Base-by-base conservation (phyloP, 2,888 invertebrate species). In the Lepetodrilus schrolli region DNA sequence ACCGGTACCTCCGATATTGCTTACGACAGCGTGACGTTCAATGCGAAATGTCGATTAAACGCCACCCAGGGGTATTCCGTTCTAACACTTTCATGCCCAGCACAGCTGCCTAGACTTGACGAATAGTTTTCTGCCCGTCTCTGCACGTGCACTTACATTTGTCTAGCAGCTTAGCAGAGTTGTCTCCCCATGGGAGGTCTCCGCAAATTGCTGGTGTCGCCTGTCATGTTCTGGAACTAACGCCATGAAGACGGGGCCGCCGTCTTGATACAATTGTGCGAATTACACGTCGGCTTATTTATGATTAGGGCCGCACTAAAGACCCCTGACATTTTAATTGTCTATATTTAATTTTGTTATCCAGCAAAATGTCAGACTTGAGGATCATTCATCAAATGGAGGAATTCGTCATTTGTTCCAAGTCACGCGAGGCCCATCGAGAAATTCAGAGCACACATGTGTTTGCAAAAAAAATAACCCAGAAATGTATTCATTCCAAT, bases 91-190 rank as follows among this genome's bases (percentile, higher is more conserved):
- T 21, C 58, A 26, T 30, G 34, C 34, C 58, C 26, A 30, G 34
- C 30, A 58, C 58, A 58, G 23, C 58, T 58, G 58, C 30, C 34
- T 4, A 13, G 34, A 30, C 30, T 30, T 58, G 58, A 58, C 58
- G 34, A 58, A 58, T 58, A 58, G 58, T 30, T 30, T 58, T n/a
- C 34, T 58, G 30, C 58, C 17, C 58, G 58, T 58, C 30, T 43
- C 58, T 17, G 58, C 58, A 58, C 58, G 58, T 58, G 58, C 58
- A 58, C 58, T 58, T 58, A 58, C 58, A 58, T 30, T 58, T 30
- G 58, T 58, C 58, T 26, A 58, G 58, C 58, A 30, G 58, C 58
- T 58, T 58, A 58, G 58, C 26, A 17, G 58, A 58, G 58, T 58
- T 58, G 30, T 30, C 58, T 30, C 58, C 58, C 34, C 30, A 30